Base-by-base conservation (phyloP, 2,888 invertebrate species). In the Cordilura impudica region DNA sequence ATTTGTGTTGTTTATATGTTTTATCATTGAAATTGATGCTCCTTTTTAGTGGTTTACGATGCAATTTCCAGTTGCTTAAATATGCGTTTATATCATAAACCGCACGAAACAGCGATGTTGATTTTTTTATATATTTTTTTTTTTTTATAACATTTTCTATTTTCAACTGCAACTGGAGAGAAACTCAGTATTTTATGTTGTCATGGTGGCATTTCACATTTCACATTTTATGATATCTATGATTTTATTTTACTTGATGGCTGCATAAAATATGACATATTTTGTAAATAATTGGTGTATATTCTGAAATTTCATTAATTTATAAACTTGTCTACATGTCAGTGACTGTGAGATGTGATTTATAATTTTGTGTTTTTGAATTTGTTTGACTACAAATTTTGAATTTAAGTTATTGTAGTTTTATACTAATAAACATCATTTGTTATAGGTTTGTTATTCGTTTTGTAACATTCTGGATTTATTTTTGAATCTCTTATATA, bases 11-110 rank as follows among this genome's bases (percentile, higher is more conserved):
- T 39, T 23, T 45, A 26, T 14, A 14, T 21, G 39, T 21, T 39
- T 66, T 53, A 53, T 69, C 47, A 51, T 53, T 78, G 72, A 67
- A 72, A 78, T 51, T 58, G 72, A 78, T 78, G 78, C 43, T 67
- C 49, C 49, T 56, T 35, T 67, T 54, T 43, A 60, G 56, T 16
- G 78, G 73, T 69, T 73, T 47, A 21, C 39, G n/a, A 21, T 78
- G 61, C 61, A 67, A 61, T 72, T 78, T 78, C 69, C 6, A 72
- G 56, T 49, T 53, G 63, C 65, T 78, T 65, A 69, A 78, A 73
- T 65, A 65, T 78, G 47, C 47, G 53, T 65, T 65, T 53, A 29
- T 4, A 26, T 4, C 6, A 26, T 26, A 26, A 26, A 26, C 26
- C 26, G 26, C 26, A 3, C n/a, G n/a, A n/a, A n/a, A n/a, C n/a